Evolutionary conservation across 2,113 vertebrate species (phyloP).

Genomic region (Coreoperca whiteheadi): DNA sequence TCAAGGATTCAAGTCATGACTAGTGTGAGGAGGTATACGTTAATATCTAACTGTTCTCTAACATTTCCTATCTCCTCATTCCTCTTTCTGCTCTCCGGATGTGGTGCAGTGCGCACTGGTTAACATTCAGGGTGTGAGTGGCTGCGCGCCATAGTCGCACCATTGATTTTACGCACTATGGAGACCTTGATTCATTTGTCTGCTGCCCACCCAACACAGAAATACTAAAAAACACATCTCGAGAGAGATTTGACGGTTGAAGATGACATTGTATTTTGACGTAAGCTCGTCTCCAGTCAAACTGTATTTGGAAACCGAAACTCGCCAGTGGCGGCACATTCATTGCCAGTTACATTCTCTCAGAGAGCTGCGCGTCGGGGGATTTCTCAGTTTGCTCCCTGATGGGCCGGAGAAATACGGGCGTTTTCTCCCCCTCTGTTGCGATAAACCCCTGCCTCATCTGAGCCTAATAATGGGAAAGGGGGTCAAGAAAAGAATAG

Average conservation of each 20-base stretch:
- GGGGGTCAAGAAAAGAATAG: not conserved
- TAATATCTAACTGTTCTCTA: not conserved
- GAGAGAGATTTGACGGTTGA: not conserved
- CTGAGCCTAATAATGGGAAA: not conserved
- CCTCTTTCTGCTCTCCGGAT: conserved; percentile 9
- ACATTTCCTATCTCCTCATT: conserved; percentile 18
- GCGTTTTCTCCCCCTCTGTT: not conserved
- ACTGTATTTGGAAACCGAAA: not conserved
- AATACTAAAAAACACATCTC: not conserved
- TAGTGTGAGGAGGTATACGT: not conserved
- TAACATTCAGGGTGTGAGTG: not conserved
- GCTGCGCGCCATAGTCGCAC: not conserved
- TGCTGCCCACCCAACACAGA: not conserved
- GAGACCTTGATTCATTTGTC: not conserved
- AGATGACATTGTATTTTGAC: not conserved
- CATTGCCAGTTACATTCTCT: not conserved
- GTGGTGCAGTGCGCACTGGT: not conserved
- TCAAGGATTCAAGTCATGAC: not conserved
- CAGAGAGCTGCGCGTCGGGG: not conserved
- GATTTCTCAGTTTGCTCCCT: not conserved
- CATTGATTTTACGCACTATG: conserved; percentile 20
- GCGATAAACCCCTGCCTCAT: not conserved
- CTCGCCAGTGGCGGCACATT: not conserved
- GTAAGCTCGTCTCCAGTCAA: not conserved
- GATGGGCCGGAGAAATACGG: not conserved